These are phyloP conservation scores for Phyllotis vaccarum DNA, from an alignment of 2,797 vertebrate species.

Conservation along the genomic window DNA sequence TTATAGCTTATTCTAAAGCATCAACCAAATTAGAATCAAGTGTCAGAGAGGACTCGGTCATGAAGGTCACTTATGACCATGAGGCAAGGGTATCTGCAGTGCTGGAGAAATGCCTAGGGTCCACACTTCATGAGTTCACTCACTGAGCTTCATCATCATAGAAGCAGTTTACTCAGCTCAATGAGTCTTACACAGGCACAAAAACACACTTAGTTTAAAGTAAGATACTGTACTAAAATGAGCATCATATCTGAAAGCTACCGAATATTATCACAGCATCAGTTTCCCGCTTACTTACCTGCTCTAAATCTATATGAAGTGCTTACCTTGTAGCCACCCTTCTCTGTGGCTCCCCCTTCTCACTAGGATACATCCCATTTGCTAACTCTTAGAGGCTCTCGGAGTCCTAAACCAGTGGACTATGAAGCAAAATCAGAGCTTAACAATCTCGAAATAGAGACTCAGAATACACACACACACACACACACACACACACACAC, in stretches of 20 bases:
- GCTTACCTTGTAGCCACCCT: conserved; percentile 46
- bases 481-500: not conserved
- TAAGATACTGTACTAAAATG: conserved; percentile 62
- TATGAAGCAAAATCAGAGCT: conserved; percentile 36
- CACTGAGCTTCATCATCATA: conserved; percentile 64
- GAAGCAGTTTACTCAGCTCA: conserved; percentile 6
- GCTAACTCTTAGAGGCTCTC: conserved; percentile 29
- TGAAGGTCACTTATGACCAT: conserved; percentile 65
- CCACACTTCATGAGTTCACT: conserved; percentile 79
- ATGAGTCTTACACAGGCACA: conserved; percentile 55
- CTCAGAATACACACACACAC: not conserved
- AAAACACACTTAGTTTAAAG: conserved; percentile 57
- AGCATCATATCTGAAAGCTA: conserved; percentile 24
- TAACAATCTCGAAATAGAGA: conserved; percentile 27
- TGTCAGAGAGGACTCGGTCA: conserved; percentile 67
- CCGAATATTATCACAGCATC: conserved; percentile 29
- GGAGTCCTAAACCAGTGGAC: conserved; percentile 41
- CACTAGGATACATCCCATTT: conserved; percentile 48
- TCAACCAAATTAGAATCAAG: conserved; percentile 66
- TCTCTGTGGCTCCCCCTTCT: conserved; percentile 34
- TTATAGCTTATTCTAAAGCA: conserved; percentile 61
- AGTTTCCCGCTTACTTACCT: conserved; percentile 57
- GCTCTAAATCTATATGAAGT: conserved; percentile 41
- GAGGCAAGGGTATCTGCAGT: conserved; percentile 56
- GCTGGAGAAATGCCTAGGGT: conserved; percentile 57